phyloP scores from a whole-genome alignment of 2,888 invertebrate genomes.

The Tachina fera region DNA sequence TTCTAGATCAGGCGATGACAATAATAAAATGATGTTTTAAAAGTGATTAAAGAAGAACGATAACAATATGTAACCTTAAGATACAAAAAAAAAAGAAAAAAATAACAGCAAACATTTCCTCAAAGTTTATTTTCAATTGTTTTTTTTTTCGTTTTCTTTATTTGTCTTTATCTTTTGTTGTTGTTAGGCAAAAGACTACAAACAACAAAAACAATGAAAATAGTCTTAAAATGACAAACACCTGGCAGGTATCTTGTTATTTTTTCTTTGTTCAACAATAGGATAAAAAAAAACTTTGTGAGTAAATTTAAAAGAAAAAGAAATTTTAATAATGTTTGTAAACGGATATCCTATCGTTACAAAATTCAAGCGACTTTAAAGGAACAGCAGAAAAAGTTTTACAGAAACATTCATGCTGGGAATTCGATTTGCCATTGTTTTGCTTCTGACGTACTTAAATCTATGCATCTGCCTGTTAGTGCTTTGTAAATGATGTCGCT shows the following conservation, averaged over 20 bases:
- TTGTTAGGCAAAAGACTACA: slow-evolving; percentile 8
- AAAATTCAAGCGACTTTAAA: slow-evolving; percentile 27
- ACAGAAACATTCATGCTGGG: slow-evolving; percentile 32
- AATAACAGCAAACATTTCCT: not conserved
- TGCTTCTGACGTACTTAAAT: slow-evolving; percentile 22
- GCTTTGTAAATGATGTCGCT: not conserved
- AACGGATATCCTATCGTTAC: slow-evolving; percentile 51
- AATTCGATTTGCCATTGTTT: slow-evolving; percentile 50
- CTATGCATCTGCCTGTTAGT: not conserved
- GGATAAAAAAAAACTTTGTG: slow-evolving; percentile 14
- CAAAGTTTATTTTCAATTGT: slow-evolving; percentile 12
- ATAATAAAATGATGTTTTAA: not conserved
- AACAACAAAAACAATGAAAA: slow-evolving; percentile 29
- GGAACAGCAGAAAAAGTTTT: not conserved
- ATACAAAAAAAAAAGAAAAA: slow-evolving; percentile 22
- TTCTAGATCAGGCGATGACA: slow-evolving; percentile 16
- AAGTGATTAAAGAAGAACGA: slow-evolving; percentile 24
- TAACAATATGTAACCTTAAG: slow-evolving; percentile 34
- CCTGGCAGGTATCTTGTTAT: slow-evolving; percentile 62
- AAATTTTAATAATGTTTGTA: slow-evolving; percentile 45
- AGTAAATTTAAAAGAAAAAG: not conserved
- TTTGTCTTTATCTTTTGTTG: not conserved
- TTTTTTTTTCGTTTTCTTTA: not conserved
- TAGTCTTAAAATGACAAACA: slow-evolving; percentile 59
- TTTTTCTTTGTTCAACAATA: slow-evolving; percentile 13